Evolutionary conservation across 2,113 vertebrate species (phyloP).

Genomic region (Microcebus griseorufus): DNA sequence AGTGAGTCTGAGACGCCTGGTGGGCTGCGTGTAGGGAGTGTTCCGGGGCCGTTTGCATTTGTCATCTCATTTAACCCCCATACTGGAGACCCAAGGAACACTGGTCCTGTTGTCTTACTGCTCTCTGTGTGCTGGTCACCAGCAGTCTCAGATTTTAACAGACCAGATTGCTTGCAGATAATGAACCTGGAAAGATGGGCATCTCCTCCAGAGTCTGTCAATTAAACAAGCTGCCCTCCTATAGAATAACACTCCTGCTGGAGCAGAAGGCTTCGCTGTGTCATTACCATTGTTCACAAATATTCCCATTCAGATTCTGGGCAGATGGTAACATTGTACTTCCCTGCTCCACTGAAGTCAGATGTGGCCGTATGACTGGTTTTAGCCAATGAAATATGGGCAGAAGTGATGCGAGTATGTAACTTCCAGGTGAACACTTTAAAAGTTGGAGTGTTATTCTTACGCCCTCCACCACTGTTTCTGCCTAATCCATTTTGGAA

Average conservation of each 20-base stretch:
- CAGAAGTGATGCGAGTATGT: neutral
- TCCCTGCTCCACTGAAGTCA: neutral
- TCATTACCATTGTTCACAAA: neutral
- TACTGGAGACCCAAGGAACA: neutral
- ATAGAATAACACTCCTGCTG: too few species aligned
- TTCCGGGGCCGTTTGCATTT: neutral
- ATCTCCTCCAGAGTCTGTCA: neutral
- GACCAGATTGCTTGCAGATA: neutral
- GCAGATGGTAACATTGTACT: neutral
- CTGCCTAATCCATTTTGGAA: neutral
- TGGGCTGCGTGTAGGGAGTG: neutral
- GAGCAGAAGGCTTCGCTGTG: neutral
- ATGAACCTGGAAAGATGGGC: constrained; percentile 13
- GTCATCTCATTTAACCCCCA: neutral
- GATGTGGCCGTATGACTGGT: neutral
- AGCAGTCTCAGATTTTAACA: neutral
- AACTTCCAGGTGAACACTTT: neutral
- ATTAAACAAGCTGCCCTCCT: neutral
- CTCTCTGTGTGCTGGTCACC: neutral
- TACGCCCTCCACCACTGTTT: neutral
- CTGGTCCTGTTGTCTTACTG: neutral
- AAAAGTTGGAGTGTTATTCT: neutral
- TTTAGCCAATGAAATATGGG: neutral
- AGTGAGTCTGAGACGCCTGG: neutral
- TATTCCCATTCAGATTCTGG: neutral